Evolutionary conservation across 1,140 invertebrate species (phyloP).

Genomic region (Anagrus nilaparvatae): DNA sequence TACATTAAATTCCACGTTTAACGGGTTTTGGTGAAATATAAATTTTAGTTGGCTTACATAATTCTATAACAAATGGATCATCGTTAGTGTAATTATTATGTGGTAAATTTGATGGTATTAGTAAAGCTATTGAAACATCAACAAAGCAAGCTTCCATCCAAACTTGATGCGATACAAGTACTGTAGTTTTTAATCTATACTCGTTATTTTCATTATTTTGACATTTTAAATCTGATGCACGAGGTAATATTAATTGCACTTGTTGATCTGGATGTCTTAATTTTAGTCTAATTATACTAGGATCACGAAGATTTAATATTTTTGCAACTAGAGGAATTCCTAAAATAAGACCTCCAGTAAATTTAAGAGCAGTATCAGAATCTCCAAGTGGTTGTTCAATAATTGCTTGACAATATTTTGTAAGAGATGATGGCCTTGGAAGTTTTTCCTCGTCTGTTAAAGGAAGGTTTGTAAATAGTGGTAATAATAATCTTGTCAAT

Average conservation of each 20-base stretch:
- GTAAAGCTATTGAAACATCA: constrained; percentile 73
- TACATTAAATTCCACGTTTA: constrained; percentile 63
- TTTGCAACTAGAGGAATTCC: constrained; percentile 79
- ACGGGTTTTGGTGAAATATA: constrained; percentile 79
- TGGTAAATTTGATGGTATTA: constrained; percentile 56
- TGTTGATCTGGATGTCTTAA: constrained; percentile 89
- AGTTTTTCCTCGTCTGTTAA: constrained; percentile 37
- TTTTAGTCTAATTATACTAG: constrained; percentile 64
- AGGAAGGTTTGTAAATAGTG: constrained; percentile 50
- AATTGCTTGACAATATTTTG: constrained; percentile 54
- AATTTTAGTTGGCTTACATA: constrained; percentile 85
- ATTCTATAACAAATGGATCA: constrained; percentile 61
- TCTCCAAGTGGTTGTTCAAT: constrained; percentile 78
- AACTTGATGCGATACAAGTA: constrained; percentile 80
- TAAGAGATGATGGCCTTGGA: constrained; percentile 33
- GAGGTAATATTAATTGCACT: constrained; percentile 70
- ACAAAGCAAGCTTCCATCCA: constrained; percentile 84
- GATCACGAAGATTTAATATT: constrained; percentile 66
- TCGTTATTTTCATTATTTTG: constrained; percentile 41
- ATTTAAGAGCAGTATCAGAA: constrained; percentile 79
- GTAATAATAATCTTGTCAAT: constrained; percentile 68
- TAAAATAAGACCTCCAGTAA: constrained; percentile 83
- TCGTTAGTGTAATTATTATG: constrained; percentile 42
- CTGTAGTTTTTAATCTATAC: constrained; percentile 72
- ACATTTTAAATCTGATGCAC: constrained; percentile 55